These are phyloP conservation scores for Mirounga angustirostris DNA, from an alignment of 2,113 vertebrate genomes.

Conservation along the genomic window DNA sequence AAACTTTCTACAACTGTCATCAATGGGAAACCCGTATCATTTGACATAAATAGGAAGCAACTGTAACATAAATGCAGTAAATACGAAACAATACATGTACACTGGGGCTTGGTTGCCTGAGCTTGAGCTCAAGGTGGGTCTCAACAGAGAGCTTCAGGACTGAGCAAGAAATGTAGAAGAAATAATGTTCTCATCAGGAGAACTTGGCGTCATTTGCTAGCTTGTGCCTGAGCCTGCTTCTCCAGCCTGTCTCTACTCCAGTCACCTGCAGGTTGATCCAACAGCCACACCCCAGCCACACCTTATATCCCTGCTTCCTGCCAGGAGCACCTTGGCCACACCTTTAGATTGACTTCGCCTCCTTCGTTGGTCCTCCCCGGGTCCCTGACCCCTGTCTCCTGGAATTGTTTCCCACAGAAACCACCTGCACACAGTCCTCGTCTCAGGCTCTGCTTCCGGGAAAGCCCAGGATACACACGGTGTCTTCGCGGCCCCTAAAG, in stretches of 20 bases:
- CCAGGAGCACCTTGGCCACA: rapidly evolving
- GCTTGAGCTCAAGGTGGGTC: neutral
- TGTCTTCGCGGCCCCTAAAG: too few relatives aligned
- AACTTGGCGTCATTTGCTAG: rapidly evolving
- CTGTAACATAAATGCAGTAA: neutral
- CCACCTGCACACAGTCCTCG: neutral
- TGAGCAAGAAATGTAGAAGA: neutral
- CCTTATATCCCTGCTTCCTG: neutral
- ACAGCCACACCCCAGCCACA: rapidly evolving
- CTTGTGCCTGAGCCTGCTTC: rapidly evolving
- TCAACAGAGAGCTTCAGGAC: neutral
- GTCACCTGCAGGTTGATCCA: rapidly evolving
- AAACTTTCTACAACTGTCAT: neutral
- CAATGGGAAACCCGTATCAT: neutral
- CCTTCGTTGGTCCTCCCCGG: rapidly evolving
- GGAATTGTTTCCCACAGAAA: too few relatives aligned
- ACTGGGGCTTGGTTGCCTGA: neutral
- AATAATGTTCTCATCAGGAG: rapidly evolving
- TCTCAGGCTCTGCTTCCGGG: neutral
- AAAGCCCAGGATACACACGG: neutral
- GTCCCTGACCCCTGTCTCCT: neutral
- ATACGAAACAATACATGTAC: neutral
- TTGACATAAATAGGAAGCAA: too few relatives aligned
- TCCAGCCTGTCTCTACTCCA: rapidly evolving
- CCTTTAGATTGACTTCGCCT: too few relatives aligned